Evolutionary conservation across 2,797 vertebrate species (phyloP).

Genomic region (Enoplosus armatus): DNA sequence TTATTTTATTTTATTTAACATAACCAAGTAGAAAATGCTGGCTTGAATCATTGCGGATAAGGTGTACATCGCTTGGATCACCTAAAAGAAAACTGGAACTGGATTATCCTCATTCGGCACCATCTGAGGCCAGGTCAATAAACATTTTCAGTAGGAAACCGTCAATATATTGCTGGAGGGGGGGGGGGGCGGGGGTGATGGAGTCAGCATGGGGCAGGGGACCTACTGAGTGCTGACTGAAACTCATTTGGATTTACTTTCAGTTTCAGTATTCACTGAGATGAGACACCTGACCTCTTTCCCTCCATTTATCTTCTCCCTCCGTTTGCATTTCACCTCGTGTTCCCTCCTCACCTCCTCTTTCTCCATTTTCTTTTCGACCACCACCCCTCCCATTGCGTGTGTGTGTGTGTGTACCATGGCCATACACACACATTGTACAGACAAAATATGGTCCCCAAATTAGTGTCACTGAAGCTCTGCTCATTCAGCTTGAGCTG

Average conservation of each 20-base stretch:
- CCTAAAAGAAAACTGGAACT: not conserved
- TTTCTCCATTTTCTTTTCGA: not conserved
- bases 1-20: no score
- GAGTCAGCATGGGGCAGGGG: constrained; percentile 9
- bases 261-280: constrained; percentile 10
- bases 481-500: not conserved
- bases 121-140: constrained; percentile 7
- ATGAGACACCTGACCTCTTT: constrained; percentile 10
- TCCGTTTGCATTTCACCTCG: constrained; percentile 10
- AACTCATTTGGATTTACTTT: constrained; percentile 36
- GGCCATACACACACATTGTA: not conserved
- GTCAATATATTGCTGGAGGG: constrained; percentile 7
- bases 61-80: not conserved
- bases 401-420: not conserved
- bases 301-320: not conserved
- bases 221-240: constrained; percentile 1
- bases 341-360: not conserved
- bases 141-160: not conserved
- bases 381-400: not conserved
- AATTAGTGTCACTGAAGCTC: not conserved
- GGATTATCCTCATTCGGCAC: constrained; percentile 5
- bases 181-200: constrained; percentile 38
- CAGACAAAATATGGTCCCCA: not conserved
- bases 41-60: not conserved
- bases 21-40: not conserved